Conservation (phyloP, 92 coral and sea anemone genomes). For the Diadumene lineata region DNA sequence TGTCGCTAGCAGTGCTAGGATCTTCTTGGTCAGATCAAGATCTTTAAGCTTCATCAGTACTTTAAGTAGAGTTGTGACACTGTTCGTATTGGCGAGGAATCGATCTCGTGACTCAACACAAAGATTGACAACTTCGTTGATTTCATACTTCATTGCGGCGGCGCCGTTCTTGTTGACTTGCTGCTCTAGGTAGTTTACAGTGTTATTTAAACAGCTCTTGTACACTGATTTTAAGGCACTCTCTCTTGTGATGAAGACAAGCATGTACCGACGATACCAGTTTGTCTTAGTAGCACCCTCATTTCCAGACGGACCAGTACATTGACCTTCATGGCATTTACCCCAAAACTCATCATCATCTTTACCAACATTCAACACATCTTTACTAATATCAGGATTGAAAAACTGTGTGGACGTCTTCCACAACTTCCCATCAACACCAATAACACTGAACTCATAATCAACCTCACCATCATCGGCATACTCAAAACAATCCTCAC, state of each 20-base stretch:
- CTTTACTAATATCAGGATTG: background rate
- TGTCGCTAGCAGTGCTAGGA: conserved; percentile 5
- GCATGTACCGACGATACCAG: conserved; percentile 32
- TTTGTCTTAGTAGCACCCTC: conserved; percentile 26
- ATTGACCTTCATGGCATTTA: conserved; percentile 18
- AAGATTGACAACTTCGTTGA: conserved; percentile 4
- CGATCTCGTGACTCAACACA: background rate
- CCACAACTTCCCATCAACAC: conserved; percentile 18
- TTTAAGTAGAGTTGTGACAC: conserved; percentile 1
- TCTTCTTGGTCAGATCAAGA: background rate
- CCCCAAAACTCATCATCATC: conserved; percentile 45
- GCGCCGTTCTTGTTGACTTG: background rate
- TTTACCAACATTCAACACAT: conserved; percentile 32
- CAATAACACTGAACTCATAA: conserved; percentile 12
- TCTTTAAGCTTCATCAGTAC: background rate
- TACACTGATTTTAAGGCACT: conserved; percentile 9
- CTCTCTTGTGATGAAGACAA: conserved; percentile 20
- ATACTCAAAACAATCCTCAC: conserved; percentile 20
- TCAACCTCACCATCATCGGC: conserved; percentile 26
- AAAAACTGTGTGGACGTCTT: background rate
- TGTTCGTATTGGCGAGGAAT: background rate
- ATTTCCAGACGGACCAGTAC: conserved; percentile 38
- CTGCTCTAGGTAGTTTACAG: conserved; percentile 17
- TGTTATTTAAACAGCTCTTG: conserved; percentile 6
- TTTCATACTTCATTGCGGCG: background rate